Evolutionary conservation across 1,140 invertebrate species (phyloP).

Genomic region (Lordiphosa collinella): DNA sequence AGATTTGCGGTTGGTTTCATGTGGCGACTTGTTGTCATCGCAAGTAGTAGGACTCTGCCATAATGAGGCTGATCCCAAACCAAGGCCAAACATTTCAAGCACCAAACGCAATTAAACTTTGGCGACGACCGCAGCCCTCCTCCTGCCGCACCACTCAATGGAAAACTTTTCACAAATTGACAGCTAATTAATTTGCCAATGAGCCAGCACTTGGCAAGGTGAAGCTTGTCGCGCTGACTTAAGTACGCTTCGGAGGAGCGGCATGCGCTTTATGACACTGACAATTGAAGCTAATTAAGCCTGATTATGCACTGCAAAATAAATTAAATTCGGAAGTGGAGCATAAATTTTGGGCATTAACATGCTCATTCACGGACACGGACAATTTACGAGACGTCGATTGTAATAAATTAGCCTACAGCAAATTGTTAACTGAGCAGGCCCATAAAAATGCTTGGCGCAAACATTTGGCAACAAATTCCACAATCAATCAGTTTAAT

Average conservation of each 20-base stretch:
- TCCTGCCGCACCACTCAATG: background rate
- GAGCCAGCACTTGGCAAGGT: constrained; percentile 34
- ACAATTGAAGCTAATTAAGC: constrained; percentile 58
- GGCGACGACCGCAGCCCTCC: constrained; percentile 9
- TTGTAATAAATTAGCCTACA: constrained; percentile 59
- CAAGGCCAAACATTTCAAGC: constrained; percentile 21
- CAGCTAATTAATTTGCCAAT: constrained; percentile 70
- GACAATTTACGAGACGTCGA: constrained; percentile 53
- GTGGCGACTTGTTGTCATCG: constrained; percentile 33
- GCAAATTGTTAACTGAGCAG: constrained; percentile 62
- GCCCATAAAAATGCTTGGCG: constrained; percentile 55
- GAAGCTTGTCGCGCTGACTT: constrained; percentile 10
- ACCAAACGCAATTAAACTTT: constrained; percentile 58
- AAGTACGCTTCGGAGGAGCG: constrained; percentile 25
- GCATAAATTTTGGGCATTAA: constrained; percentile 56
- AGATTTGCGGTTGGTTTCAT: constrained; percentile 50
- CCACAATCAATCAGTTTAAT: constrained; percentile 53
- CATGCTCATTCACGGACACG: constrained; percentile 39
- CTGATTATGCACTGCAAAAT: constrained; percentile 50
- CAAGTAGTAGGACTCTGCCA: constrained; percentile 41
- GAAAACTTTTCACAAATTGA: constrained; percentile 55
- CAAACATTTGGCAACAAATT: constrained; percentile 36
- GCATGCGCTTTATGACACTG: constrained; percentile 58
- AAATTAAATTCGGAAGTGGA: constrained; percentile 50
- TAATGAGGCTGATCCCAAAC: constrained; percentile 30